These are phyloP conservation scores for Sinonovacula constricta DNA, from an alignment of 1,140 invertebrate species.

Conservation along the genomic window DNA sequence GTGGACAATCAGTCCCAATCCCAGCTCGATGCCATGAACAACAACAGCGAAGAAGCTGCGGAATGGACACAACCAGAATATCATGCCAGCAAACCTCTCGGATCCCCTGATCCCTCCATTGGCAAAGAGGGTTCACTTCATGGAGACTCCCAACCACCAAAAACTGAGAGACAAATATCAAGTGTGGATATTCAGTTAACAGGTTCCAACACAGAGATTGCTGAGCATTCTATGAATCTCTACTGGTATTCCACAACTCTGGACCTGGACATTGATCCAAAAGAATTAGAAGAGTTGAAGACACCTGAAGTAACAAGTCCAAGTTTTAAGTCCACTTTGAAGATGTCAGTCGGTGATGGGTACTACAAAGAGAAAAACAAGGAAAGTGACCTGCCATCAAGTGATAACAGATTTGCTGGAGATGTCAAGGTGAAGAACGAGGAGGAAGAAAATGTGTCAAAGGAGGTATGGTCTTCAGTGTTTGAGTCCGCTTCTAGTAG, in stretches of 20 bases:
- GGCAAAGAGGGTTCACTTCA: conserved; percentile 34
- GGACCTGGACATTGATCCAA: conserved; percentile 24
- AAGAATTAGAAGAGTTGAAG: conserved; percentile 42
- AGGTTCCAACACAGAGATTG: background rate
- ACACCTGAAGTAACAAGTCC: no score
- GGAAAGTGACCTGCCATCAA: background rate
- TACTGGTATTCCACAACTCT: conserved; percentile 39
- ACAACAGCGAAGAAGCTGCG: conserved; percentile 26
- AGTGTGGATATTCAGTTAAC: background rate
- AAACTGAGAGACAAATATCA: background rate
- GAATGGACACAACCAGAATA: no score
- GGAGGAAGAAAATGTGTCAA: background rate
- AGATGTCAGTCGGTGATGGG: conserved; percentile 31
- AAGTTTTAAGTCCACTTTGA: conserved; percentile 11
- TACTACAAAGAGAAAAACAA: conserved; percentile 35
- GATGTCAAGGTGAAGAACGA: conserved; percentile 16
- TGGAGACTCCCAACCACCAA: background rate
- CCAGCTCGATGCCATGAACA: conserved; percentile 33
- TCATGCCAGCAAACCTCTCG: background rate
- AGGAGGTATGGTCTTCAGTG: conserved; percentile 36
- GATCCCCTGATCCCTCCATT: background rate
- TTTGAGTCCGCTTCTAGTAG: conserved; percentile 50
- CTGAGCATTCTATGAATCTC: conserved; percentile 42
- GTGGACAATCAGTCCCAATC: background rate
- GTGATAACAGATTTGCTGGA: background rate